Percentiles rank a stretch among this genome's conserved stretches.
These are phyloP conservation scores for Hippopotamus amphibius DNA, from an alignment of 2,113 vertebrate species.

Conservation along the genomic window DNA sequence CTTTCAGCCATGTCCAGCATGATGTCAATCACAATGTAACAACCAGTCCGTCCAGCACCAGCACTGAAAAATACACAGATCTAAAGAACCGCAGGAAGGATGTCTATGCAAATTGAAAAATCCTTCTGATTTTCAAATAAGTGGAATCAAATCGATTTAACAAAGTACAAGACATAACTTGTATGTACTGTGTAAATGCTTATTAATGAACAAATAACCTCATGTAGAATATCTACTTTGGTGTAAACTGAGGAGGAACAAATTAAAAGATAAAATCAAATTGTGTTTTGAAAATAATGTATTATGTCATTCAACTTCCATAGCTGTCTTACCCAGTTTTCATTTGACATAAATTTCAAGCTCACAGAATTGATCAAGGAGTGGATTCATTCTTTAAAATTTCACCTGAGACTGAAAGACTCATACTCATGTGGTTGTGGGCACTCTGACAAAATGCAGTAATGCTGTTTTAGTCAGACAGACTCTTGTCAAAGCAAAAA, in stretches of 20 bases:
- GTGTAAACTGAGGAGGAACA: not conserved
- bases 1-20: conserved; percentile 99
- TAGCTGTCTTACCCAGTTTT: not conserved
- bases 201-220: not conserved
- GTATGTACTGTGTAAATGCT: not conserved
- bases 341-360: not conserved
- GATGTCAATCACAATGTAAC: conserved; percentile 99
- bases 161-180: not conserved
- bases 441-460: not conserved
- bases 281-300: not conserved
- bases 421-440: not conserved
- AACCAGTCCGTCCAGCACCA: conserved; percentile 97
- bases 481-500: not conserved
- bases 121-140: not conserved
- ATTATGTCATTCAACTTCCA: not conserved
- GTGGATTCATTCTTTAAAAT: not conserved
- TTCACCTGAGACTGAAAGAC: not conserved
- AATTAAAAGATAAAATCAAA: not conserved
- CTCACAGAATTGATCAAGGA: not conserved
- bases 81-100: not conserved
- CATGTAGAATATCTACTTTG: not conserved
- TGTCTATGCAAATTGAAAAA: not conserved
- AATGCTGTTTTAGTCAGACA: not conserved
- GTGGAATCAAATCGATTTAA: not conserved
- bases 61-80: conserved; percentile 87